Percentiles rank a stretch among this genome's conserved stretches.
Evolutionary conservation across 1,140 invertebrate species (phyloP).

Genomic region (Zaprionus ornatus): DNA sequence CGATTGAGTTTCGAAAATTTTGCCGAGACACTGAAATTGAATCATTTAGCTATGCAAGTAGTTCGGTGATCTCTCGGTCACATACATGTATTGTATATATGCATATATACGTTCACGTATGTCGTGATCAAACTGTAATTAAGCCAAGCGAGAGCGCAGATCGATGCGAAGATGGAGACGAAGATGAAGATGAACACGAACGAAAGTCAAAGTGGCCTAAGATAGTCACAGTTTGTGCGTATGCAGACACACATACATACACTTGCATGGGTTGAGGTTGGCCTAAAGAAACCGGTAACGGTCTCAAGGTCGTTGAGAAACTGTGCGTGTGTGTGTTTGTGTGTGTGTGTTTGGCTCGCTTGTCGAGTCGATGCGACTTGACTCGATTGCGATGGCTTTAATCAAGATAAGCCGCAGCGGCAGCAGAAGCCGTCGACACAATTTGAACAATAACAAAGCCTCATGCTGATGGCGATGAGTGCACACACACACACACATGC

Average conservation of each 20-base stretch:
- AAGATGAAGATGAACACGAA: constrained; percentile 37
- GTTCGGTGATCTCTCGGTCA: constrained; percentile 3
- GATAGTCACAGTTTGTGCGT: constrained; percentile 31
- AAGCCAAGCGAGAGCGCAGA: background rate
- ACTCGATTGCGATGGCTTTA: constrained; percentile 60
- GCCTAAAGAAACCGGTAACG: constrained; percentile 72
- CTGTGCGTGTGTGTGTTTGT: constrained; percentile 15
- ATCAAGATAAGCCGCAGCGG: constrained; percentile 59
- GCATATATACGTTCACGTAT: background rate
- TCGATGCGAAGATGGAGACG: background rate
- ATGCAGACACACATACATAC: constrained; percentile 8
- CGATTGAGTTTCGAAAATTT: constrained; percentile 5
- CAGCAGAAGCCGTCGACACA: constrained; percentile 50
- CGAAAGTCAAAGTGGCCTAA: constrained; percentile 31
- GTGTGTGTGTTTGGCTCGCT: constrained; percentile 17
- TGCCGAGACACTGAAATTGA: constrained; percentile 3
- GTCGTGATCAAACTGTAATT: constrained; percentile 8
- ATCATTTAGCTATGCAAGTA: constrained; percentile 4
- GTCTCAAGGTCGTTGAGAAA: constrained; percentile 74
- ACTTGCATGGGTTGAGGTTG: constrained; percentile 16
- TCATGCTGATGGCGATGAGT: constrained; percentile 37
- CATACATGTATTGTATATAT: background rate
- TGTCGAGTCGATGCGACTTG: constrained; percentile 17
- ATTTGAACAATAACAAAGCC: constrained; percentile 52
- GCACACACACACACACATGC: constrained; percentile 21